These are phyloP conservation scores for Allochrocebus solatus DNA, from an alignment of 2,797 vertebrate genomes.

Conservation along the genomic window DNA sequence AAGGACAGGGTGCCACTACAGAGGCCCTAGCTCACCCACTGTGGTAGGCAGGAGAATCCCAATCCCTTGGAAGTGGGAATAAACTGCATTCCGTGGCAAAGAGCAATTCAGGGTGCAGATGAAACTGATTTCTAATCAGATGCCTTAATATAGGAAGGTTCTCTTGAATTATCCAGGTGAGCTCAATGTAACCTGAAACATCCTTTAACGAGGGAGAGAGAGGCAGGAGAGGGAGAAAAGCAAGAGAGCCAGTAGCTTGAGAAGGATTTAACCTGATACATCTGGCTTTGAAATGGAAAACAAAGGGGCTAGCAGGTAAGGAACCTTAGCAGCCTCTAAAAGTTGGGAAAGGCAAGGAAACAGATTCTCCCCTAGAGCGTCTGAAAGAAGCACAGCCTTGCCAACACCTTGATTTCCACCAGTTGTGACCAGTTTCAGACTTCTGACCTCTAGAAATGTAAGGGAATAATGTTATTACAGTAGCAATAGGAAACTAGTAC, in stretches of 20 bases:
- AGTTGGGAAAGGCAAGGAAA: background rate
- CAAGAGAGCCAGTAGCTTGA: background rate
- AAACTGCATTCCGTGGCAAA: background rate
- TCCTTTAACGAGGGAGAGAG: fast-evolving
- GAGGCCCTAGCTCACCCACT: background rate
- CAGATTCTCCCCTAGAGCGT: fast-evolving
- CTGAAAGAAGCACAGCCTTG: background rate
- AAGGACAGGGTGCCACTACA: background rate
- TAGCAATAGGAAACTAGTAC: background rate
- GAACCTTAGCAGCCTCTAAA: background rate
- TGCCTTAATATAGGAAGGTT: background rate
- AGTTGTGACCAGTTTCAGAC: background rate
- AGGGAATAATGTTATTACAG: background rate
- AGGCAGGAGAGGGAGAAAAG: fast-evolving
- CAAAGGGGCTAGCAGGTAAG: background rate
- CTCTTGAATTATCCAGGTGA: background rate
- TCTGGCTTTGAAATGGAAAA: background rate
- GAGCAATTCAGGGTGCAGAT: background rate
- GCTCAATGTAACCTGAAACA: fast-evolving
- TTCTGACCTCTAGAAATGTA: background rate
- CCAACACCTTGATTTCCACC: too few relatives aligned
- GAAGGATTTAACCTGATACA: too few relatives aligned
- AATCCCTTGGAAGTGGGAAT: fast-evolving
- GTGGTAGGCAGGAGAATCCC: background rate
- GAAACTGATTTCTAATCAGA: background rate